phyloP scores from a whole-genome alignment of 2,888 invertebrate genomes.

The Rotaria sp. region DNA sequence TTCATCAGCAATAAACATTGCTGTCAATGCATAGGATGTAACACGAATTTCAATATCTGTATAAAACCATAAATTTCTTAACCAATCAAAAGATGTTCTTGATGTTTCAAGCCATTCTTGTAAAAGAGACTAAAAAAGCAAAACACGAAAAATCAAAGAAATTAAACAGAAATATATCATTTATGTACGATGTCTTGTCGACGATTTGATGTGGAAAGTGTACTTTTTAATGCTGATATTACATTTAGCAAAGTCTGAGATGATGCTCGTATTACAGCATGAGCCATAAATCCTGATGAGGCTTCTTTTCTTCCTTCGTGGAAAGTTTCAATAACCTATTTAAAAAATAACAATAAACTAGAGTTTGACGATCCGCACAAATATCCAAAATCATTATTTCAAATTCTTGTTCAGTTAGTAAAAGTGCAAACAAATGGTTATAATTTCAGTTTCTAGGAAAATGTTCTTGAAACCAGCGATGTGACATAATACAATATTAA shows the following conservation, averaged over 20 bases:
- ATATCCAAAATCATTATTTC: too few relatives aligned
- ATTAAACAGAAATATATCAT: too few relatives aligned
- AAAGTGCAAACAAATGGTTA: too few relatives aligned
- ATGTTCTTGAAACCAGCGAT: too few relatives aligned
- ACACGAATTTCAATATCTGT: neutral
- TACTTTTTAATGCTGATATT: neutral
- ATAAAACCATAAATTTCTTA: neutral
- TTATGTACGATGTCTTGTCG: neutral
- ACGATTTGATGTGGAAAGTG: neutral
- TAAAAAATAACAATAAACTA: neutral
- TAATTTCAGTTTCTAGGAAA: too few relatives aligned
- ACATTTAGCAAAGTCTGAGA: constrained; percentile 2
- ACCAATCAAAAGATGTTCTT: constrained; percentile 3
- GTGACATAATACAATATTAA: too few relatives aligned
- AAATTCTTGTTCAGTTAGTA: too few relatives aligned
- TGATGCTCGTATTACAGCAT: neutral
- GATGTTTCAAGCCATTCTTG: neutral
- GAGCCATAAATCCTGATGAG: constrained; percentile 4
- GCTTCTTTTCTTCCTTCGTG: constrained; percentile 27
- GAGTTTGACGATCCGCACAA: too few relatives aligned
- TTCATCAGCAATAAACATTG: neutral
- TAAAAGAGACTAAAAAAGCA: neutral
- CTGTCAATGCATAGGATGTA: constrained; percentile 5
- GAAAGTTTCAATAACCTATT: neutral
- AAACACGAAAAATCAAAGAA: neutral